Evolutionary conservation across 2,113 vertebrate genomes (phyloP), one percentile per base, ranked within the genome.

Genomic region (Salvator merianae): DNA sequence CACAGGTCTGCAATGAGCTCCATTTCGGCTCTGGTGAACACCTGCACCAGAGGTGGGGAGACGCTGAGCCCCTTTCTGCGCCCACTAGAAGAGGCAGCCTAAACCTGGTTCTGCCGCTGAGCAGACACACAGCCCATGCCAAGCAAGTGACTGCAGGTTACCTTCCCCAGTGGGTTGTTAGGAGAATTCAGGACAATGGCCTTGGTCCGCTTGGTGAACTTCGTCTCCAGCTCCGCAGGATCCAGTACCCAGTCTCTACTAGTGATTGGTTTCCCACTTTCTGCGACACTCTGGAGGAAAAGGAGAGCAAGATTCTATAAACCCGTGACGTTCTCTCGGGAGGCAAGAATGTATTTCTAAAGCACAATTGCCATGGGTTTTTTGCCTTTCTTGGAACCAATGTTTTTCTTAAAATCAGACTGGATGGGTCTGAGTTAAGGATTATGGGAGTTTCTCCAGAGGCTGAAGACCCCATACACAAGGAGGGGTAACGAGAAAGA

Each of bases 121-220:
- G 43, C 10, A 59, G n/a, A 59, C 2, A 22, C 3, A 8, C 7
- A 24, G 2, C 74, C 12, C 16, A 3, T 22, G 26, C 70, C 18
- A 8, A 43, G 24, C 7, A 63, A 40, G 20, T 32, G 22, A 32
- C 16, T 59, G 30, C 20, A 28, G 66, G 82, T 94, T 93, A 99
- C 98, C 96, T 99, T 99, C 83, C 98, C 98, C 86, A 99, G 77
- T 1, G 99, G 98, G 91, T 99, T 99, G 95, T 97, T 99, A 79
- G 98, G 99, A 2, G 97, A 98, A 92, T 99, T 99, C 85, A 99
- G 93, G 28, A 99, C 90, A 0, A 99, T 94, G 76, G 95, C 97
- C 96, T 99, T 99, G 63, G 99, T 99, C 55, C 80, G 91, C 36
- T 95, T 38, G 3, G 89, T 97, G 92, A 99, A 97, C 94, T 98